phyloP scores from a whole-genome alignment of 2,797 vertebrate genomes.

The Acanthopagrus latus region DNA sequence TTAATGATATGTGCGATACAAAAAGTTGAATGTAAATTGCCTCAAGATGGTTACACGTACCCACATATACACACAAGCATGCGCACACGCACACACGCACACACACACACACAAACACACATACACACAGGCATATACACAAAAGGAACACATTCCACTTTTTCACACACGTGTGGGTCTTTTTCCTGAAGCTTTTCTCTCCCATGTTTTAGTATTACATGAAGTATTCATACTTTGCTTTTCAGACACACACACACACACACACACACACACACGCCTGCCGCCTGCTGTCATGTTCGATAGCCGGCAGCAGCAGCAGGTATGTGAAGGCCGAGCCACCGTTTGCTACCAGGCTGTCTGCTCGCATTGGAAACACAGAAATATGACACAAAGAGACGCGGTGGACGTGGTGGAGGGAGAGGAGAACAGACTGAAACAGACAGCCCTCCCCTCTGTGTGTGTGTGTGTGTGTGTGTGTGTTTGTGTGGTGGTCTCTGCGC shows the following conservation, averaged over 20 bases:
- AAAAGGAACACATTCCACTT: too few relatives aligned
- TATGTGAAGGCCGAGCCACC: conserved; percentile 26
- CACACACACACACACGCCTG: not conserved
- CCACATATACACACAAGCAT: not conserved
- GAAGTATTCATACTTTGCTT: not conserved
- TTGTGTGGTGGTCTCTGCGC: conserved; percentile 2
- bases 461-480: not conserved
- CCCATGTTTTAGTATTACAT: not conserved
- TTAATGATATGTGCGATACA: conserved; percentile 52
- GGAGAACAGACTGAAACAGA: conserved; percentile 33
- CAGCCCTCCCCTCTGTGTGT: conserved; percentile 9
- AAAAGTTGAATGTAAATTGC: conserved; percentile 50
- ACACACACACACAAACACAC: not conserved
- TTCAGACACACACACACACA: not conserved
- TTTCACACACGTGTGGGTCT: not conserved
- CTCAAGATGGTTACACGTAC: conserved; percentile 17
- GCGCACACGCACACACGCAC: too few relatives aligned
- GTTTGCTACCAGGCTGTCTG: conserved; percentile 55
- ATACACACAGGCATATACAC: not conserved
- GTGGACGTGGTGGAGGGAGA: conserved; percentile 8
- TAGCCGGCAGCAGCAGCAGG: conserved; percentile 45
- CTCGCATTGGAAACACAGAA: conserved; percentile 36
- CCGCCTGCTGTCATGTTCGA: conserved; percentile 52
- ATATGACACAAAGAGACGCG: conserved; percentile 38
- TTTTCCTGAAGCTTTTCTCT: conserved; percentile 18